These are phyloP conservation scores for Dasypus novemcinctus DNA, from an alignment of 2,113 vertebrate species.

Conservation along the genomic window DNA sequence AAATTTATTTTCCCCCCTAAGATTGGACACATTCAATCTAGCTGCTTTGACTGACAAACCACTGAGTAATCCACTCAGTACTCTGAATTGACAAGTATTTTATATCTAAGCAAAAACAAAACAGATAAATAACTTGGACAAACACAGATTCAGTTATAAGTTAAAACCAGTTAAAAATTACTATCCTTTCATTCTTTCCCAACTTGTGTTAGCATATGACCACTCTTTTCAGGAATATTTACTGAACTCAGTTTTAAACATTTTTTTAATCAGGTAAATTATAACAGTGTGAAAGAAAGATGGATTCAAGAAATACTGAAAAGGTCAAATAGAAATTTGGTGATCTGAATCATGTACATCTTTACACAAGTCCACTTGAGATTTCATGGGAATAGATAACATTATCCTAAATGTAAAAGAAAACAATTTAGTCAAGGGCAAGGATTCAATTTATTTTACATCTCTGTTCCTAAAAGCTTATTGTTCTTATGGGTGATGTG, in stretches of 20 bases:
- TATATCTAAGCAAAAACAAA: conserved; percentile 5
- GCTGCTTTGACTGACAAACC: conserved; percentile 6
- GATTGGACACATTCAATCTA: background rate
- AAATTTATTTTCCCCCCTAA: background rate
- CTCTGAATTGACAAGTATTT: background rate
- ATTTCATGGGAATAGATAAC: background rate
- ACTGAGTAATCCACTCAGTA: background rate
- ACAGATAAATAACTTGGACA: background rate
- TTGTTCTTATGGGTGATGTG: background rate
- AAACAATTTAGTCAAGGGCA: background rate
- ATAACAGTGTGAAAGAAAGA: background rate
- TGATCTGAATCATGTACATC: background rate
- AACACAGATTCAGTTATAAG: background rate
- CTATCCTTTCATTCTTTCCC: background rate
- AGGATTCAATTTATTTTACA: conserved; percentile 14
- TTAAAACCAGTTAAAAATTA: background rate
- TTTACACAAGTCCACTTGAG: conserved; percentile 2
- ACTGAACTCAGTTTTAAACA: background rate
- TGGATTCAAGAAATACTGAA: background rate
- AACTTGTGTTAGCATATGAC: background rate
- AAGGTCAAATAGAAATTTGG: background rate
- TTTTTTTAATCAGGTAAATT: background rate
- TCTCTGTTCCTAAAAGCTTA: background rate
- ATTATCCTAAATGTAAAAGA: background rate
- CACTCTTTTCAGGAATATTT: background rate